A percentile compares a stretch with the other conserved stretches of the same genome.
phyloP scores from a whole-genome alignment of 2,797 vertebrate species.

The Tenualosa ilisha region DNA sequence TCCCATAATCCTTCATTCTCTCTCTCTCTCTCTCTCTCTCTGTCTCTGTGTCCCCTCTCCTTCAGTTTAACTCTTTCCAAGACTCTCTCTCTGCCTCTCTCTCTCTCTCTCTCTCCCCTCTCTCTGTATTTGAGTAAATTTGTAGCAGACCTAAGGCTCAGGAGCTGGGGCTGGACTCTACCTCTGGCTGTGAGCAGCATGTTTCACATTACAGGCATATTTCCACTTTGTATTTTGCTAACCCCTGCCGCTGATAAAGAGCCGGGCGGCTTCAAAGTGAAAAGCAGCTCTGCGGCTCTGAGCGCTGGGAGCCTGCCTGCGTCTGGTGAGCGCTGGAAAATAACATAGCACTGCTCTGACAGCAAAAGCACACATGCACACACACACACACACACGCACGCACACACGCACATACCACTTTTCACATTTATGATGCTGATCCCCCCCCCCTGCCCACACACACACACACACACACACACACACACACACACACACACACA shows the following conservation, averaged over 20 bases:
- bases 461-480: neutral
- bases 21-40: neutral
- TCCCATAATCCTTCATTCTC: neutral
- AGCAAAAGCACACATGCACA: slow-evolving; percentile 46
- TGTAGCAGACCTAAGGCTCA: slow-evolving; percentile 60
- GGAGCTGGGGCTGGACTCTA: slow-evolving; percentile 59
- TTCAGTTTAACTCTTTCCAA: slow-evolving; percentile 42
- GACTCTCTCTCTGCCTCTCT: slow-evolving; percentile 21
- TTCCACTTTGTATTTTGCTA: slow-evolving; percentile 71
- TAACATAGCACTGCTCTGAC: slow-evolving; percentile 72
- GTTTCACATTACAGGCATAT: slow-evolving; percentile 78
- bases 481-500: neutral
- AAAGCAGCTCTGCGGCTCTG: slow-evolving; percentile 40
- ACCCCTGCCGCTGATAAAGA: slow-evolving; percentile 68
- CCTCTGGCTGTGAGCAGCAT: slow-evolving; percentile 61
- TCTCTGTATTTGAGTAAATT: slow-evolving; percentile 60
- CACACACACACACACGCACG: neutral
- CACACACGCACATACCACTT: neutral
- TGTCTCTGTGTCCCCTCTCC: slow-evolving; percentile 2
- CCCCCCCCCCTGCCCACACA: neutral
- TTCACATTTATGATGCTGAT: neutral
- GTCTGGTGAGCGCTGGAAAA: slow-evolving; percentile 61
- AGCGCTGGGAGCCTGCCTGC: slow-evolving; percentile 60
- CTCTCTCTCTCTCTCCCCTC: slow-evolving; percentile 56
- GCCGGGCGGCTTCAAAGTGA: slow-evolving; percentile 56